Evolutionary conservation across 1,140 invertebrate species (phyloP).

Genomic region (Drosophila aff.): DNA sequence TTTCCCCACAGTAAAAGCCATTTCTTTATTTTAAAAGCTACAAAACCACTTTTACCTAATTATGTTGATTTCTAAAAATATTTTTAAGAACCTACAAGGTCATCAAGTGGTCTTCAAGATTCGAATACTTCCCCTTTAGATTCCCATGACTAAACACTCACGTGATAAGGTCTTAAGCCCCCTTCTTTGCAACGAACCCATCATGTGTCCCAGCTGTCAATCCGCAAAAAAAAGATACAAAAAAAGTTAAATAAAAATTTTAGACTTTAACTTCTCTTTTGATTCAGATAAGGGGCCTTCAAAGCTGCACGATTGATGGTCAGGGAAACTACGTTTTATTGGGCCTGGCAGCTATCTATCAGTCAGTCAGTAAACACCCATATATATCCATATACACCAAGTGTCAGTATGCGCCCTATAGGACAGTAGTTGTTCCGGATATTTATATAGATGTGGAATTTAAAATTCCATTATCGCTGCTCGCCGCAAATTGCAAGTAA

Average conservation of each 20-base stretch:
- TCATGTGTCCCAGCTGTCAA: constrained; percentile 40
- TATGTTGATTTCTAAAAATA: not conserved
- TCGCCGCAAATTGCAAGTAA: constrained; percentile 54
- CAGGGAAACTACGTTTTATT: constrained; percentile 28
- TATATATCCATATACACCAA: not conserved
- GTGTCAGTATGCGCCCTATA: constrained; percentile 6
- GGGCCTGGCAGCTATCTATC: constrained; percentile 22
- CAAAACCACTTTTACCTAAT: not conserved
- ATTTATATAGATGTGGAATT: constrained; percentile 25
- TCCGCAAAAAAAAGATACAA: constrained; percentile 9
- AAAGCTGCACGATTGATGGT: constrained; percentile 27
- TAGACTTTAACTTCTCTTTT: not conserved
- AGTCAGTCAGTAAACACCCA: constrained; percentile 11
- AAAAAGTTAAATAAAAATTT: not conserved
- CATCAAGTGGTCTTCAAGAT: too few species aligned
- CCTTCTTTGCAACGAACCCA: constrained; percentile 7
- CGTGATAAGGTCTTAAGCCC: constrained; percentile 20
- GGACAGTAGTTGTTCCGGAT: not conserved
- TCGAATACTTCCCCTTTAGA: not conserved
- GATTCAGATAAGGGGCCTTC: constrained; percentile 34
- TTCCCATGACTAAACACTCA: constrained; percentile 30
- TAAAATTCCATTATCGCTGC: constrained; percentile 41
- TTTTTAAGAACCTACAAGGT: not conserved
- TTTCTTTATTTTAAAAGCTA: not conserved
- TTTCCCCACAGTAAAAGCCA: too few species aligned